Evolutionary conservation across 2,797 vertebrate genomes (phyloP).

Genomic region (Sebastes minor): DNA sequence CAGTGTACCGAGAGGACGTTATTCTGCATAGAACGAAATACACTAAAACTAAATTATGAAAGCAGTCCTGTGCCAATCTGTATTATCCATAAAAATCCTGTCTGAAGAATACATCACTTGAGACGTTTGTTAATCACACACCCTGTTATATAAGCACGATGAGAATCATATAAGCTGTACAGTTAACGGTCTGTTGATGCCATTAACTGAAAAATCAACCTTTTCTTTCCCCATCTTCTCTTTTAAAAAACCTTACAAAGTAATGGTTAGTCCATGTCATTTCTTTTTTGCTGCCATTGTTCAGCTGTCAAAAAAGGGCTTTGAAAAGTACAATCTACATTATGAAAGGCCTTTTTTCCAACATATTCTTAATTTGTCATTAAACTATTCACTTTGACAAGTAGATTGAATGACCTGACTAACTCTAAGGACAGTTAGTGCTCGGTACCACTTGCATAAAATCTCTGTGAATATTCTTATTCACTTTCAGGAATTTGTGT

Average conservation of each 20-base stretch:
- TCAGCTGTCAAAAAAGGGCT: slow-evolving; percentile 33
- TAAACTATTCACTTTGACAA: slow-evolving; percentile 9
- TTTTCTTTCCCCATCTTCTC: not conserved
- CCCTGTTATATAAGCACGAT: not conserved
- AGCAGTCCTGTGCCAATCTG: not conserved
- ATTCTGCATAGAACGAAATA: not conserved
- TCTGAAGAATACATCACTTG: not conserved
- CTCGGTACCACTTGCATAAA: not conserved
- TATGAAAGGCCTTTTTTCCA: not conserved
- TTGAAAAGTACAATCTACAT: slow-evolving; percentile 13
- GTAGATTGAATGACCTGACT: slow-evolving; percentile 18
- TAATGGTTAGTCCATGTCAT: slow-evolving; percentile 13
- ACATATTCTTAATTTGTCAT: slow-evolving; percentile 29
- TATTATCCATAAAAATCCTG: not conserved
- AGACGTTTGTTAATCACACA: not conserved
- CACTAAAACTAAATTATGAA: not conserved
- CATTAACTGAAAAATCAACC: not conserved
- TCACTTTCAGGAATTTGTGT: not conserved
- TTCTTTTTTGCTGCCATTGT: slow-evolving; percentile 25
- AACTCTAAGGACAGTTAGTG: not conserved
- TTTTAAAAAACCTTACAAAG: slow-evolving; percentile 3
- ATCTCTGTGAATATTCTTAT: not conserved
- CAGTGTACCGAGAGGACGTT: not conserved
- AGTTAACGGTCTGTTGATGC: not conserved
- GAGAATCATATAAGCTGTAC: not conserved